Conservation (phyloP, 2,797 vertebrate genomes). For the Rhinella marina region DNA sequence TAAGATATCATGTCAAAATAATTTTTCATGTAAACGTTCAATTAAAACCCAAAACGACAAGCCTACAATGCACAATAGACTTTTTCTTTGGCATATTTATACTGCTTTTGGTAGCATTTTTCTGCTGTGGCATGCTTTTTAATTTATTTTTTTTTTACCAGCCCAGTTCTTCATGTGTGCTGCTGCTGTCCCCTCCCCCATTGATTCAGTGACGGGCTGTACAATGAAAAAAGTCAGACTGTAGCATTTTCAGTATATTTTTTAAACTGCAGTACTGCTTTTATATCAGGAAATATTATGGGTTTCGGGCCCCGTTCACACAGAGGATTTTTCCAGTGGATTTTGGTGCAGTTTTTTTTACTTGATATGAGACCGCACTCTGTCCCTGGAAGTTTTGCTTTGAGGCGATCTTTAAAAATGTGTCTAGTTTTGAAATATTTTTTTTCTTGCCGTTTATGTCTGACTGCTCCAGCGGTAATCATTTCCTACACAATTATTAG, state of each 20-base stretch:
- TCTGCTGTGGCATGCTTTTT: neutral
- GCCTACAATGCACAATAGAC: neutral
- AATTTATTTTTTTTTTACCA: neutral
- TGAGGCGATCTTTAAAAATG: neutral
- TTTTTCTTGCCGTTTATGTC: neutral
- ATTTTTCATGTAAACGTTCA: neutral
- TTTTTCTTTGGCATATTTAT: neutral
- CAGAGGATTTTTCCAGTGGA: too few relatives aligned
- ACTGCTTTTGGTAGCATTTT: neutral
- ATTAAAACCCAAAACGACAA: neutral
- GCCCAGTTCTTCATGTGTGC: neutral
- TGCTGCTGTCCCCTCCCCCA: fast-evolving
- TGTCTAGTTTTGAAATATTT: neutral
- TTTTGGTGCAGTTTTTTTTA: neutral
- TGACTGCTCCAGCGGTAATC: neutral
- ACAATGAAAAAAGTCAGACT: neutral
- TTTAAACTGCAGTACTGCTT: neutral
- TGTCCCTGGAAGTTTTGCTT: neutral
- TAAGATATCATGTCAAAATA: neutral
- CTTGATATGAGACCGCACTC: neutral
- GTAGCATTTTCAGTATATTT: neutral
- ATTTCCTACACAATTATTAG: neutral
- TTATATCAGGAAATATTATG: too few relatives aligned
- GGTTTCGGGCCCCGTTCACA: too few relatives aligned
- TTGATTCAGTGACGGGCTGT: neutral